Base-by-base conservation (phyloP, 2,797 vertebrate species). In the Coluber constrictor region DNA sequence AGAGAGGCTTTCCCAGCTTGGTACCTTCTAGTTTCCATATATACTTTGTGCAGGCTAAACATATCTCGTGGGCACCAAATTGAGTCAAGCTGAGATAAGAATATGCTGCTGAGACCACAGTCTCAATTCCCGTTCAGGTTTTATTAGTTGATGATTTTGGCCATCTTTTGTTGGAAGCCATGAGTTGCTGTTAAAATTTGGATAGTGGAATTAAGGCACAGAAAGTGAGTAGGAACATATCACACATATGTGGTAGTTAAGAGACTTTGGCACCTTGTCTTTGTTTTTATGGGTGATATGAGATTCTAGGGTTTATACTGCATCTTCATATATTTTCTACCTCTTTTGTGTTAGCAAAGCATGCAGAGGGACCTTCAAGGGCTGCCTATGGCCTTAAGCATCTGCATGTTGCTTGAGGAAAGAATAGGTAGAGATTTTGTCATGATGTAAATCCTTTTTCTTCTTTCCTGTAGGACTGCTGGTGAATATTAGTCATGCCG, bases 401-500 rank as follows among this genome's bases (percentile, higher is more conserved):
- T 18, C 13, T 61, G 60, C 16, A 18, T 11, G 23, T 63, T 51
- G 7, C 9, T 51, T 2, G 5, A 47, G 5, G 47, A 63, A 66
- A 1, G 25, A 27, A 0, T 47, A 92, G 32, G 51, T 23, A 32
- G 23, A 89, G 4, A 2, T 66, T 92, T 88, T 74, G 93, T 90
- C n/a, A 25, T 7, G 32, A 91, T 79, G 13, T 90, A 86, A 92
- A 57, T 12, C 1, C 23, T 4, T 0, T 95, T 74, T 61, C 95
- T 63, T 6, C 95, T 90, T 54, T 13, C 25, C 95, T 74, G n/a
- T 55, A 98, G 97, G 95, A 94, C 92, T 93, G 37, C 94, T 95
- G 91, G 92, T 93, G 96, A 98, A 95, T 23, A 79, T 95, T 66
- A 96, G 95, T 91, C 92, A 94, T 90, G 93, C 94, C 93, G 93